Base-by-base conservation (phyloP, 2,888 invertebrate species). In the Lottia gigantea region DNA sequence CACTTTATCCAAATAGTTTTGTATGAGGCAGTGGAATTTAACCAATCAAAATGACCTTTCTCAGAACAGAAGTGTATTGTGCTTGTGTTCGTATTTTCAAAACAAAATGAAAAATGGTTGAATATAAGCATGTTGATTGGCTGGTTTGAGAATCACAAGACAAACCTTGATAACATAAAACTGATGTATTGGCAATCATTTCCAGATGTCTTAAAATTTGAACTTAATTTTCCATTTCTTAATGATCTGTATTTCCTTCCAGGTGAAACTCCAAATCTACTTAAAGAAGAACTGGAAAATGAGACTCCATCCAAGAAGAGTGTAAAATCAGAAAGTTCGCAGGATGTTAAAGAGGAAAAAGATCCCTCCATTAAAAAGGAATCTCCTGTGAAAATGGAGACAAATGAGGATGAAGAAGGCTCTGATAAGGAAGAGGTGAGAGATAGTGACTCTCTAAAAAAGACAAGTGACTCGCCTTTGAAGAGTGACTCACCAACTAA, bases 361-460 rank as follows among this genome's bases (percentile, higher is more conserved):
- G 71, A 55, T 62, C 46, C 65, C 46, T 25, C 45, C 61, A 40
- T 40, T 40, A 69, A 69, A 70, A 23, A n/a, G 14, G 71, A 73
- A 62, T 14, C 46, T 8, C 46, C 62, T 47, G 67, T 66, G 7
- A 47, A 73, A 67, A 55, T 55, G 46, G 67, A 62, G 40, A 25
- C 45, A n/a, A 25, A 46, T 25, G 82, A 84, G 70, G 77, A 76
- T 67, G 77, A 75, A 23, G 74, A 78, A 78, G 70, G 73, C 62
- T 71, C 72, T 19, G 77, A 74, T 7, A 71, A 71, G 49, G 75
- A 71, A 25, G 72, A 31, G 66, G 12, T 46, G 46, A 19, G 46
- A 62, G 40, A n/a, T 40, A 16, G 25, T 49, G 40, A 64, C 8
- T 16, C 12, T 49, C 61, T 19, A 12, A 65, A 70, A 62, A 63